Base-by-base conservation (phyloP, 2,888 invertebrate species). In the Nemotelus pantherinus region DNA sequence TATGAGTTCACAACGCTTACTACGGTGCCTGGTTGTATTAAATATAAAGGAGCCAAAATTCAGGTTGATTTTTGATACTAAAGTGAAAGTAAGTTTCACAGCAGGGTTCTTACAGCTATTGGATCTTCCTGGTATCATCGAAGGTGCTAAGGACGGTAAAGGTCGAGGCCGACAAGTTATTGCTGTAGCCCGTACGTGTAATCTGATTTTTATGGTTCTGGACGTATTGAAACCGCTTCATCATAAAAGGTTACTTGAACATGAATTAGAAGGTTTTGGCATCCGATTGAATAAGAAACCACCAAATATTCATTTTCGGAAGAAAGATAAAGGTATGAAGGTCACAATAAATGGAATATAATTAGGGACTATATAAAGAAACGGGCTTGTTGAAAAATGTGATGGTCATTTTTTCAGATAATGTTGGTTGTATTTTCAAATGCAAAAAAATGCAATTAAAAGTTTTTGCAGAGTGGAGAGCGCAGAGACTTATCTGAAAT, bases 1-100 rank as follows among this genome's bases (percentile, higher is more conserved):
- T 99, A 99, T 86, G 99, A 99, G 88, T 99, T 99, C 88, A 99
- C 99, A 81, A 99, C 99, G 0, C 90, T 99, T 3, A 99, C 99
- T 1, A 99, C 99, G 6, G 99, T 99, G 9, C 99, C 99, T 0
- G 99, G 99, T 25, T 99, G 99, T 85, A 98, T 99, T 83, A 97
- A 96, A 88, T 97, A 97, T 86, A 99, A 99, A 88, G 99, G 99
- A 81, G 99, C 99, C 80, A 99, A 99, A 89, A 97, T 99, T 85
- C 97, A 97, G 91, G 95, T 95, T 83, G 82, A 80, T 79, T 48
- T 74, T 45, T 55, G 25, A 10, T 25, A 7, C 25, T 57, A 57
- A 7, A 7, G 5, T 25, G 25, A 25, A 25, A 25, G 25, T 25
- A 48, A 44, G 43, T 50, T 53, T 10, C 58, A 1, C 9, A 39